A percentile compares a stretch with the other conserved stretches of the same genome.
Evolutionary conservation across 2,888 invertebrate species (phyloP).

Genomic region (Scrobipalpa atriplicella): DNA sequence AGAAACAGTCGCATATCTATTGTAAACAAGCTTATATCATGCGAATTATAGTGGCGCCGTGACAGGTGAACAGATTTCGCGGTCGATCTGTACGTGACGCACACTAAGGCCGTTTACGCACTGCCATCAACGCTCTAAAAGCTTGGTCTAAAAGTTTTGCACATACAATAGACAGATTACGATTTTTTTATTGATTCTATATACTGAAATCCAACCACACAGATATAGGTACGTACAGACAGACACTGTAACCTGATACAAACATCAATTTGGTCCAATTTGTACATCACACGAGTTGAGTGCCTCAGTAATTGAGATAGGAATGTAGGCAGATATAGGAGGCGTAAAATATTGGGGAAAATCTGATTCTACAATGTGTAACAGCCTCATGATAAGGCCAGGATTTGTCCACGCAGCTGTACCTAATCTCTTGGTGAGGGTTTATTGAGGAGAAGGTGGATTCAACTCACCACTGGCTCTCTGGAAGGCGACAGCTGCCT

Average conservation of each 20-base stretch:
- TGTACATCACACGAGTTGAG: constrained; percentile 17
- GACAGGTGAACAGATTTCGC: too few relatives aligned
- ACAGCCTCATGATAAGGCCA: constrained; percentile 95
- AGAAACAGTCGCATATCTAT: too few relatives aligned
- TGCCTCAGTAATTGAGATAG: constrained; percentile 1
- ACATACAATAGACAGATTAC: too few relatives aligned
- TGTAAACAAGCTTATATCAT: too few relatives aligned
- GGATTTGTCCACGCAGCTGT: constrained; percentile 93
- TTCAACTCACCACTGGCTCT: constrained; percentile 89
- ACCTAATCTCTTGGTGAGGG: constrained; percentile 90
- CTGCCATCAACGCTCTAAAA: too few relatives aligned
- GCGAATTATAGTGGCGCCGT: too few relatives aligned
- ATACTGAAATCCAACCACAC: background rate
- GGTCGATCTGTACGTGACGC: too few relatives aligned
- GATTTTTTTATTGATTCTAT: too few relatives aligned
- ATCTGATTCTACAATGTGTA: constrained; percentile 87
- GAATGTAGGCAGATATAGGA: background rate
- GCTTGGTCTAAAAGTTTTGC: too few relatives aligned
- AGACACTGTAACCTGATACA: constrained; percentile 28
- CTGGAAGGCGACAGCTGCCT: constrained; percentile 95
- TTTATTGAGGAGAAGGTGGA: background rate
- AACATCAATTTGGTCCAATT: constrained; percentile 30
- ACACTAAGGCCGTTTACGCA: too few relatives aligned
- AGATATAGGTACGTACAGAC: constrained; percentile 23
- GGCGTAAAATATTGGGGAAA: constrained; percentile 68